Percentiles rank a stretch among this genome's conserved stretches.
Evolutionary conservation across 1,140 invertebrate genomes (phyloP).

Genomic region (Magallana ariakensis): DNA sequence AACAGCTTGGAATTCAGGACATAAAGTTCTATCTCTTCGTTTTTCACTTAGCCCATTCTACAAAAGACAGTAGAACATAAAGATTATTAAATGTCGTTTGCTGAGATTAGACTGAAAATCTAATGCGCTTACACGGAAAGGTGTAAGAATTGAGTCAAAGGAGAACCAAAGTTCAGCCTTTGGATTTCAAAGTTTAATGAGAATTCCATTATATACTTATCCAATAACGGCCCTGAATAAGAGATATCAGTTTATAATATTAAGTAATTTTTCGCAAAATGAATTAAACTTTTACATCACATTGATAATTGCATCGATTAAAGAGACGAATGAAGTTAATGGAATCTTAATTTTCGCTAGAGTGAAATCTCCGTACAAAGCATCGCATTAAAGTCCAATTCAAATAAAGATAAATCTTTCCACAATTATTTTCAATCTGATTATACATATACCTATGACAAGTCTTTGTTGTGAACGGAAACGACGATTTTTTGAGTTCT

Average conservation of each 20-base stretch:
- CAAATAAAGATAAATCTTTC: background rate
- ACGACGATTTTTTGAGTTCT: background rate
- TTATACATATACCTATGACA: background rate
- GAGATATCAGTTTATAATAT: background rate
- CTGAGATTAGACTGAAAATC: background rate
- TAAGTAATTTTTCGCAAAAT: background rate
- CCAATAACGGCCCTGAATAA: background rate
- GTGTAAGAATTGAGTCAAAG: background rate
- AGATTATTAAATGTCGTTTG: background rate
- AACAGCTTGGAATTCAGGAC: background rate
- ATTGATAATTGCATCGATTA: background rate
- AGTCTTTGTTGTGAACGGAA: background rate
- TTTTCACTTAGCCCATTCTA: constrained; percentile 1
- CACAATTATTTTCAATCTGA: background rate
- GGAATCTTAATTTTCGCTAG: background rate
- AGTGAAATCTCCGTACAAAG: background rate
- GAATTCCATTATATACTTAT: background rate
- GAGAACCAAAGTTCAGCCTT: constrained; percentile 2
- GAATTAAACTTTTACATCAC: background rate
- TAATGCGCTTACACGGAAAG: background rate
- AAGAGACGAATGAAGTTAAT: background rate
- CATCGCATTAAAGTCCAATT: background rate
- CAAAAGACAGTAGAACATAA: background rate
- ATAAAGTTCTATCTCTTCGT: background rate
- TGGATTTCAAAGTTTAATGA: background rate